Evolutionary conservation across 2,888 invertebrate genomes (phyloP).

Genomic region (Lypha dubia): DNA sequence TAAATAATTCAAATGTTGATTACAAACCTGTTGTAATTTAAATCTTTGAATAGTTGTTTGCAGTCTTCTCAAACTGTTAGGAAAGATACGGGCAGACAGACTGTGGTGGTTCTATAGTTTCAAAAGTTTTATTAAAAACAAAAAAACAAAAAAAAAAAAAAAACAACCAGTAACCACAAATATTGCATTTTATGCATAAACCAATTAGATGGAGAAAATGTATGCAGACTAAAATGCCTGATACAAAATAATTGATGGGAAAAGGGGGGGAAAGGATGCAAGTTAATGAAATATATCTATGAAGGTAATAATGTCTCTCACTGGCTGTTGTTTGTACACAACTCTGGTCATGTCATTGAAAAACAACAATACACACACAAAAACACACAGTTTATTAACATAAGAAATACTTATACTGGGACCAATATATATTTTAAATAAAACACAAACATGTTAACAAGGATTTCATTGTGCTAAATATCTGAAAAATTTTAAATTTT

Average conservation of each 20-base stretch:
- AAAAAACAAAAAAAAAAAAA: too few relatives aligned
- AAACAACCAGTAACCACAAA: conserved; percentile 54
- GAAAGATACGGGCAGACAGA: conserved; percentile 8
- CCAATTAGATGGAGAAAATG: not conserved
- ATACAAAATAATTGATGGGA: not conserved
- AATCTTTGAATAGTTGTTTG: not conserved
- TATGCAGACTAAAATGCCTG: not conserved
- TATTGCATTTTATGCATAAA: conserved; percentile 41
- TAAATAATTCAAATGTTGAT: conserved; percentile 34
- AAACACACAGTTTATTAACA: conserved; percentile 52
- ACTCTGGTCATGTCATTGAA: conserved; percentile 8
- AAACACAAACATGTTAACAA: conserved; percentile 25
- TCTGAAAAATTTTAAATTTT: conserved; percentile 67
- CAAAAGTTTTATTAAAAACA: not conserved
- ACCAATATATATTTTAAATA: not conserved
- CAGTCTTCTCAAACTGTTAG: not conserved
- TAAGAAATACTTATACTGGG: conserved; percentile 5
- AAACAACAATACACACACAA: conserved; percentile 17
- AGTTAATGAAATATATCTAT: conserved; percentile 45
- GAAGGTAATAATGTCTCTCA: not conserved
- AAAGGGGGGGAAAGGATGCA: not conserved
- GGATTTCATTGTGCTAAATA: conserved; percentile 49
- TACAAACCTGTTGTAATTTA: conserved; percentile 45
- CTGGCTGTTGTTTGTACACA: not conserved
- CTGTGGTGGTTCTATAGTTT: conserved; percentile 15